Base-by-base conservation (phyloP, 2,888 invertebrate species). In the Alsophila aescularia region DNA sequence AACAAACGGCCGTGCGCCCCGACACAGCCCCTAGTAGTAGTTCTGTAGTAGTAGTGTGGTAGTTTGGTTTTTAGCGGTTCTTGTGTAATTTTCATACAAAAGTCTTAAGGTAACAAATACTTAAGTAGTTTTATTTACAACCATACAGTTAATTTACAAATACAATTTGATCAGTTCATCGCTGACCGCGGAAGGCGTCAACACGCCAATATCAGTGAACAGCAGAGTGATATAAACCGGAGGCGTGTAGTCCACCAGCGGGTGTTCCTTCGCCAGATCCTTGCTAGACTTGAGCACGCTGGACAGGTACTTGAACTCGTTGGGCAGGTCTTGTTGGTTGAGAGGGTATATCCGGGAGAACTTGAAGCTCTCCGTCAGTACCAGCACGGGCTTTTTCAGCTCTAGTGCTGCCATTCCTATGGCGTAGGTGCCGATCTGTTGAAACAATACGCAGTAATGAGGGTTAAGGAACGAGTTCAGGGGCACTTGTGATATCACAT, bases 111-210 rank as follows among this genome's bases (percentile, higher is more conserved):
- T 12, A 13, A 12, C 0, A 2, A 32, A 13, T 9, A 8, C 9
- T 8, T 8, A 27, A 27, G 21, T 9, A 27, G 4, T 0, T 68
- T 72, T 69, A 66, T 58, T 55, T 55, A 49, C 43, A 49, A 44
- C 13, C 24, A 16, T 15, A 13, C 12, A 40, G 14, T 41, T 35
- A 21, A 32, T 54, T 94, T 94, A 98, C 77, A 98, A 94, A 90
- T 99, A 99, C 61, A 99, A 92, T 87, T 99, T 98, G 62, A 99
- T 98, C 15, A 99, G 93, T 92, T 99, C 98, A 76, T 99, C 99
- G 83, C 98, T 98, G 18, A 99, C 98, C 43, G 99, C 99, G 0
- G 98, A 97, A 0, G 99, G 98, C 0, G 99, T 98, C 16, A 99
- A 88, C 60, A 98, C 97, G 1, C 99, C 99, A 59, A 99, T 91